phyloP scores from a whole-genome alignment of 2,888 invertebrate species.

The Apamea epomidion region DNA sequence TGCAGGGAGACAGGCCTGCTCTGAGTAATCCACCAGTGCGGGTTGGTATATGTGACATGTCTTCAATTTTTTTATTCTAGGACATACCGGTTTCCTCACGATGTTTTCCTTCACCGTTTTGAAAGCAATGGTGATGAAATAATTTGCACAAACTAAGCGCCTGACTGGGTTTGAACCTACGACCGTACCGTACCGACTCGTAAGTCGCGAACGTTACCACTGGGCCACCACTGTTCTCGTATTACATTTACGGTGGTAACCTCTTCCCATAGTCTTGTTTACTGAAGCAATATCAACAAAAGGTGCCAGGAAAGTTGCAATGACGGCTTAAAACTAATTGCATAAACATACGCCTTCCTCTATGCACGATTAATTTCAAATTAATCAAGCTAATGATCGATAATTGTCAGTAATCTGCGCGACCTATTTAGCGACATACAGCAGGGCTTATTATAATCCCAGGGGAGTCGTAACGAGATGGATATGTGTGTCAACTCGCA shows the following conservation, averaged over 20 bases:
- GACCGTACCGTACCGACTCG: too few relatives aligned
- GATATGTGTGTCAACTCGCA: constrained; percentile 7
- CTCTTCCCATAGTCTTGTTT: not conserved
- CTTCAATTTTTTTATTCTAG: too few relatives aligned
- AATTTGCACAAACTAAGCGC: not conserved
- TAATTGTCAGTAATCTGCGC: constrained; percentile 53
- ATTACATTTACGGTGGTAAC: too few relatives aligned
- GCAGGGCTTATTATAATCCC: constrained; percentile 40
- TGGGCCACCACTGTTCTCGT: too few relatives aligned
- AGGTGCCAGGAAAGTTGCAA: not conserved
- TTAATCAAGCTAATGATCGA: constrained; percentile 54
- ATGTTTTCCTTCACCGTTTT: not conserved
- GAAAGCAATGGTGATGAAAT: not conserved
- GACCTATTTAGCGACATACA: constrained; percentile 31
- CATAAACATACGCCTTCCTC: not conserved
- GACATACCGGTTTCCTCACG: not conserved
- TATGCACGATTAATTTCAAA: constrained; percentile 39
- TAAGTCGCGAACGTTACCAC: too few relatives aligned
- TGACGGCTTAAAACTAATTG: too few relatives aligned
- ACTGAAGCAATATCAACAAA: not conserved
- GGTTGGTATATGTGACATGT: too few relatives aligned
- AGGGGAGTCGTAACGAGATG: constrained; percentile 22
- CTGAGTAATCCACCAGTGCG: too few relatives aligned
- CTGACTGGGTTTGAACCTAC: not conserved
- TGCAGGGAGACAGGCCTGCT: too few relatives aligned